A percentile compares a stretch with the other conserved stretches of the same genome.
Conservation (phyloP, 2,888 invertebrate species). For the Amitus sp. region DNA sequence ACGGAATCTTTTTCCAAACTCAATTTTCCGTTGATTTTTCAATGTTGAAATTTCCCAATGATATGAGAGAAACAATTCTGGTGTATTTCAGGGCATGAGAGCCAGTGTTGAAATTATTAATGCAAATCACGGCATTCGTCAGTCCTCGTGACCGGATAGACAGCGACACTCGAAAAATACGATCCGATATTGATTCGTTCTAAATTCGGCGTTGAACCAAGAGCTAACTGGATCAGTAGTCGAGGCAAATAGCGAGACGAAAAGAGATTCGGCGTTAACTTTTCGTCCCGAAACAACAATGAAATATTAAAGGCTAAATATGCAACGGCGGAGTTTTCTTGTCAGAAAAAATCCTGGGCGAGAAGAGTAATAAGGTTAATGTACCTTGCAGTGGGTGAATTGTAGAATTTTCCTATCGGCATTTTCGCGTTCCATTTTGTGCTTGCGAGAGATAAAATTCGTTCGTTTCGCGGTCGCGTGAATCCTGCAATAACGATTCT, state of each 20-base stretch:
- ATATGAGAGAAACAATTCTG: too few relatives aligned
- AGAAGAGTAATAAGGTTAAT: constrained; percentile 5
- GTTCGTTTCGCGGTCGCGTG: neutral
- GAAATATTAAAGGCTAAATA: constrained; percentile 4
- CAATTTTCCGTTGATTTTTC: too few relatives aligned
- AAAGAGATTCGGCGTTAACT: too few relatives aligned
- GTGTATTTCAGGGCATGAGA: too few relatives aligned
- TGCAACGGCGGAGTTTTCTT: too few relatives aligned
- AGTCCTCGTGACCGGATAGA: too few relatives aligned
- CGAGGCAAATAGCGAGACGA: constrained; percentile 19
- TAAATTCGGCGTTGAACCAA: constrained; percentile 8
- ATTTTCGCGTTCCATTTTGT: neutral
- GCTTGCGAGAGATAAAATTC: neutral
- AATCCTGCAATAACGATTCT: too few relatives aligned
- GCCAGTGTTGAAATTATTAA: too few relatives aligned
- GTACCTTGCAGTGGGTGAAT: neutral
- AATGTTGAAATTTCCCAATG: too few relatives aligned
- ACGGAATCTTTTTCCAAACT: too few relatives aligned
- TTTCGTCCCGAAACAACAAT: neutral
- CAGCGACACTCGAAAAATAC: too few relatives aligned
- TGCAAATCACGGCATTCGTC: too few relatives aligned
- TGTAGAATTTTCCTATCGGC: neutral
- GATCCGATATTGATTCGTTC: constrained; percentile 23
- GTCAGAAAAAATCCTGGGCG: neutral
- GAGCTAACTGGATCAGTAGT: constrained; percentile 25